These are phyloP conservation scores for Oxystoma pomonae DNA, from an alignment of 2,888 invertebrate genomes.

Conservation along the genomic window DNA sequence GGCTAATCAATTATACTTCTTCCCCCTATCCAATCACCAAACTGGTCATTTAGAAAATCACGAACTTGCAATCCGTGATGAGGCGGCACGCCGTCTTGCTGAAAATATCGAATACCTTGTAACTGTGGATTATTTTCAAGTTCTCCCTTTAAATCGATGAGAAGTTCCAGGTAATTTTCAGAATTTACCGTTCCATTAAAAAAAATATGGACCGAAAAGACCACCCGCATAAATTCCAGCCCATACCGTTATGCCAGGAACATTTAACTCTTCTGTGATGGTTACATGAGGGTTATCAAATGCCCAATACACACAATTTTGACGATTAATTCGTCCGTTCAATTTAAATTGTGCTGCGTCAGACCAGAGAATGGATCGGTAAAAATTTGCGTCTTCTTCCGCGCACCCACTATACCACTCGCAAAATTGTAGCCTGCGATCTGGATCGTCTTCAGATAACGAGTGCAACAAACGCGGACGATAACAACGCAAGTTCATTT, in stretches of 20 bases:
- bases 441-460: constrained; percentile 19
- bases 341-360: constrained; percentile 32
- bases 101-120: constrained; percentile 9
- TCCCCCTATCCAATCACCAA: background rate
- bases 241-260: too few relatives aligned
- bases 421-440: constrained; percentile 26
- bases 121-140: constrained; percentile 12
- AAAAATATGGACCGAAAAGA: too few relatives aligned
- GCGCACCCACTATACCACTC: constrained; percentile 23
- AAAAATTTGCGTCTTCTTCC: constrained; percentile 26
- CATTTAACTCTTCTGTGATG: too few relatives aligned
- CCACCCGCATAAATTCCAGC: too few relatives aligned
- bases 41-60: background rate
- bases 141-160: constrained; percentile 12
- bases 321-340: constrained; percentile 30
- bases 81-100: constrained; percentile 1
- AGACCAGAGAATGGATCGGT: constrained; percentile 26
- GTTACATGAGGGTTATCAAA: constrained; percentile 26
- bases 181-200: background rate
- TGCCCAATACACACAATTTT: constrained; percentile 31
- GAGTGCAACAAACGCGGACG: constrained; percentile 24
- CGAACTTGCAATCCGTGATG: background rate
- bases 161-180: constrained; percentile 4
- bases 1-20: background rate
- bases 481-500: constrained; percentile 11